Evolutionary conservation across 2,113 vertebrate species (phyloP).

Genomic region (Prochilodus magdalenae): DNA sequence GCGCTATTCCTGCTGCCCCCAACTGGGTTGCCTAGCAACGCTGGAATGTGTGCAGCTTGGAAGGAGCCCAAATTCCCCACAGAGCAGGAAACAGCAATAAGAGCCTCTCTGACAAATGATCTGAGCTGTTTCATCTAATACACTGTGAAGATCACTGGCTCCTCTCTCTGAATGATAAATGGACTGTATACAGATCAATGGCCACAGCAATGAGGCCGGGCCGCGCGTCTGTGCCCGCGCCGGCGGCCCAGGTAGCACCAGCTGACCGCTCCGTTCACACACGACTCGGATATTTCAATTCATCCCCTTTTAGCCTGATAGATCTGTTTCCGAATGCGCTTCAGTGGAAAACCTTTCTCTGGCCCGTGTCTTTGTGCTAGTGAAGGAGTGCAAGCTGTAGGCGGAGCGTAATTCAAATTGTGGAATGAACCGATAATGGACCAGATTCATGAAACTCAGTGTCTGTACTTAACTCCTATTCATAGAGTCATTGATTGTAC

Average conservation of each 20-base stretch:
- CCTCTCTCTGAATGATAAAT: conserved; percentile 93
- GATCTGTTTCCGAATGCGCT: conserved; percentile 34
- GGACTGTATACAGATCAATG: conserved; percentile 91
- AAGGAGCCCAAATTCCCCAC: conserved; percentile 86
- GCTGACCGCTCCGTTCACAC: background rate
- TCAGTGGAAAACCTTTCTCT: background rate
- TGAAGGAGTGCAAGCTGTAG: background rate
- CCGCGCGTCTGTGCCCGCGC: conserved; percentile 52
- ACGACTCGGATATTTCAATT: conserved; percentile 36
- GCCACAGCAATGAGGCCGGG: conserved; percentile 81
- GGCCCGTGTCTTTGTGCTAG: background rate
- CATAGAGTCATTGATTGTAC: too few relatives aligned
- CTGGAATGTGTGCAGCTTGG: conserved; percentile 89
- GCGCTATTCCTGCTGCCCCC: conserved; percentile 68
- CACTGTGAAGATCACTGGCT: conserved; percentile 93
- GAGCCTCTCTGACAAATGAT: conserved; percentile 90
- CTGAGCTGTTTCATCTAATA: conserved; percentile 93
- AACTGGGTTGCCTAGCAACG: conserved; percentile 92
- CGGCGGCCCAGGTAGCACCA: conserved; percentile 32
- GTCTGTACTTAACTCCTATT: too few relatives aligned
- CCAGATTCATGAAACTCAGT: background rate
- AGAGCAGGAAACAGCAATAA: conserved; percentile 90
- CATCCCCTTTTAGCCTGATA: conserved; percentile 38
- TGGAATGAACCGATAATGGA: background rate
- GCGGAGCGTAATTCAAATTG: background rate